Evolutionary conservation across 2,888 invertebrate genomes (phyloP), one percentile per base, ranked within the genome.

Genomic region (Chironomus riparius): DNA sequence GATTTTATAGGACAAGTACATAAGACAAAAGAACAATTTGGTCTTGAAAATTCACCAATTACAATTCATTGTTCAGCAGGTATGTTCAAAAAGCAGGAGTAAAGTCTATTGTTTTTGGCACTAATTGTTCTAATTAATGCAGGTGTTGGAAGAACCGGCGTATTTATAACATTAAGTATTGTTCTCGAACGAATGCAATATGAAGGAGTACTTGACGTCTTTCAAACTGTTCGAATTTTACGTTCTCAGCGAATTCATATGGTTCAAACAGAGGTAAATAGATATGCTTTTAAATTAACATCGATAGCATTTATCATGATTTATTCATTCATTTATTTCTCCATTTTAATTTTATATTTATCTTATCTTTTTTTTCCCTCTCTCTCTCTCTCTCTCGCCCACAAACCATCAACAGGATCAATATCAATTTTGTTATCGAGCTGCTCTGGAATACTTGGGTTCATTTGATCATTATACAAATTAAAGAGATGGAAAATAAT

Each of bases 1-100:
- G 98, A 99, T 85, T 99, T 99, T 86, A 95, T 99, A 79, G 97
- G 98, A 6, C 98, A 99, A 84, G 98, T 99, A 70, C 99, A 99
- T 86, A 98, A 98, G 86, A 99, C 99, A 74, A 99, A 99, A 86
- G 97, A 98, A 82, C 98, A 99, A 84, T 99, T 99, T 83, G 99
- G 99, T 5, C 98, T 98, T 83, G 98, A 98, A 82, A 56, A 65
- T 65, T 99, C 99, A 7, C 99, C 99, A 0, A 99, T 99, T 78
- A 96, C 98, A 70, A 98, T 98, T 28, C 98, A 98, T 85, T 97
- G 97, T 90, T 97, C 97, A 83, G 97, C 98, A 79, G 99, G 65
- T 65, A 65, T 24, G 13, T 65, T 38, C 10, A 38, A 10, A 38
- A 38, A 38, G 38, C 38, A 38, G 2, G 10, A 7, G n/a, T n/a